Percentiles rank a stretch among this genome's conserved stretches.
These are phyloP conservation scores for Eupristina koningsbergeri DNA, from an alignment of 1,140 invertebrate species.

Conservation along the genomic window DNA sequence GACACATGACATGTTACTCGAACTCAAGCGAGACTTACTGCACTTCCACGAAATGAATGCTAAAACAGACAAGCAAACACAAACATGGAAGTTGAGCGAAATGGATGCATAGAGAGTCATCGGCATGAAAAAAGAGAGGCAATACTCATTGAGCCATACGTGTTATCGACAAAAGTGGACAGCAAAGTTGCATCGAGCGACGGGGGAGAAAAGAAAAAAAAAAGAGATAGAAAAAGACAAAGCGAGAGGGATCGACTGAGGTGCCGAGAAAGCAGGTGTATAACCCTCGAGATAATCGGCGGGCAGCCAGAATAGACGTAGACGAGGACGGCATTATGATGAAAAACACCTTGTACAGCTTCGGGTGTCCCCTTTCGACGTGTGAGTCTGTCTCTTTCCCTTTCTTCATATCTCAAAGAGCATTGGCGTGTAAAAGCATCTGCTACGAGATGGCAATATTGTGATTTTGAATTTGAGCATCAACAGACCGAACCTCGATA, in stretches of 20 bases:
- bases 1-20: background rate
- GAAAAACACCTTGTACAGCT: slow-evolving; percentile 7
- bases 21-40: background rate
- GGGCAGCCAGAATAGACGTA: background rate
- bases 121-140: background rate
- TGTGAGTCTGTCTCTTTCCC: background rate
- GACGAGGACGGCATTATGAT: background rate
- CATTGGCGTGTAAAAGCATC: background rate
- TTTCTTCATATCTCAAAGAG: background rate
- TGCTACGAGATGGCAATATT: no score
- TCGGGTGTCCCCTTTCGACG: slow-evolving; percentile 42
- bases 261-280: background rate
- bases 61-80: background rate
- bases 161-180: background rate
- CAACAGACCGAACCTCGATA: no score
- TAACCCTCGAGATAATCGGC: background rate
- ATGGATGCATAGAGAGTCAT: background rate
- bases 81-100: background rate
- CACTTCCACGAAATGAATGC: background rate
- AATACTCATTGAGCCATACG: background rate
- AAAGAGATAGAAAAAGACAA: background rate
- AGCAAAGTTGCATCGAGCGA: background rate
- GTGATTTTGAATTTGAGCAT: no score
- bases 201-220: background rate
- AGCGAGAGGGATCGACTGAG: background rate